A percentile compares a stretch with the other conserved stretches of the same genome.
Evolutionary conservation across 2,113 vertebrate genomes (phyloP).

Genomic region (Tretioscincus oriximinensis): DNA sequence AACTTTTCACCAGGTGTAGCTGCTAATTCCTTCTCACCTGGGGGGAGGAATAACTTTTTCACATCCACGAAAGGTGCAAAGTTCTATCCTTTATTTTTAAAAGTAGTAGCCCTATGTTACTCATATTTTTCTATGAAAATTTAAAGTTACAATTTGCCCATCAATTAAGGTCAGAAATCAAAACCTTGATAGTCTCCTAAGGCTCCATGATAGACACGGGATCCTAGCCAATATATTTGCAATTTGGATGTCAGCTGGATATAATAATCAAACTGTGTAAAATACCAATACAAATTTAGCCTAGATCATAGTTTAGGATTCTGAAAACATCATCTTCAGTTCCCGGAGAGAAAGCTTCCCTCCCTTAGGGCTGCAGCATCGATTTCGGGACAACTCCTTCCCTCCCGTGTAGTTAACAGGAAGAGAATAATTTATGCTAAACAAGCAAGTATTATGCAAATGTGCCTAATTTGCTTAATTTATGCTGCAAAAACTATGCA

Average conservation of each 20-base stretch:
- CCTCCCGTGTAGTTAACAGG: background rate
- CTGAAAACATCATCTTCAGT: background rate
- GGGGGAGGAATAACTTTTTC: too few relatives aligned
- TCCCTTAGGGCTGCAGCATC: background rate
- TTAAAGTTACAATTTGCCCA: background rate
- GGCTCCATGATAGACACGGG: background rate
- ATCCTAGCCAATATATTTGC: background rate
- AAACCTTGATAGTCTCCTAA: background rate
- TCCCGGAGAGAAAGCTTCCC: background rate
- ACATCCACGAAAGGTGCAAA: too few relatives aligned
- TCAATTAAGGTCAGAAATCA: background rate
- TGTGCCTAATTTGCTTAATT: background rate
- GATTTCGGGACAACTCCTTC: background rate
- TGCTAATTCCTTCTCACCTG: too few relatives aligned
- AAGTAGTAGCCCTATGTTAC: too few relatives aligned
- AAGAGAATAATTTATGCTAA: background rate
- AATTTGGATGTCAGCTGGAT: background rate
- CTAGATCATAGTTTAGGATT: background rate
- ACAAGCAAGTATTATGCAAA: background rate
- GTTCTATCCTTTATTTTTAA: too few relatives aligned
- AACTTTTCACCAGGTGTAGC: too few relatives aligned
- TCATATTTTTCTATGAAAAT: background rate
- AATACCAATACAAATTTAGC: background rate
- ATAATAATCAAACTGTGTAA: background rate
- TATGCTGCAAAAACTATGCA: background rate